Evolutionary conservation across 1,140 invertebrate species (phyloP).

Genomic region (Eufriesea mexicana): DNA sequence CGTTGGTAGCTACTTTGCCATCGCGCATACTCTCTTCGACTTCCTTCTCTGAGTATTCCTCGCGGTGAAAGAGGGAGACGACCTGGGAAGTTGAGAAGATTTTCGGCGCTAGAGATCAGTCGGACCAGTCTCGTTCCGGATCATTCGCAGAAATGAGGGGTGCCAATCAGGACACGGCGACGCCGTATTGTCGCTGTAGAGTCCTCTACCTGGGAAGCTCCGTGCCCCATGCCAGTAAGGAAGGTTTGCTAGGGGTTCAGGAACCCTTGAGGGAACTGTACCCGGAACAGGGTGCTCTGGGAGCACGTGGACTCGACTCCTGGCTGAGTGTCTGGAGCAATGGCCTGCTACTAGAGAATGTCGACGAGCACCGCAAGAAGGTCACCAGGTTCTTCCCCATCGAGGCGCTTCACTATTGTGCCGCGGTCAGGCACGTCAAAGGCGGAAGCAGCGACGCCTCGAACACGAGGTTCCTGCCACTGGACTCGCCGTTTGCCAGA

Average conservation of each 20-base stretch:
- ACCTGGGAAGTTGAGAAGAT: neutral
- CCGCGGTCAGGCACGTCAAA: slow-evolving; percentile 94
- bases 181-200: slow-evolving; percentile 96
- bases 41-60: neutral
- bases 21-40: neutral
- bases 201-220: slow-evolving; percentile 99
- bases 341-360: slow-evolving; percentile 97
- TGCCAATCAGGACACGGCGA: slow-evolving; percentile 83
- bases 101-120: no score
- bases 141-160: slow-evolving; percentile 73
- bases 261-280: slow-evolving; percentile 98
- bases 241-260: slow-evolving; percentile 98
- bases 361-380: slow-evolving; percentile 96
- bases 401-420: slow-evolving; percentile 97
- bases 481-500: slow-evolving; percentile 97
- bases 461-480: slow-evolving; percentile 94
- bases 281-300: slow-evolving; percentile 93
- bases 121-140: no score
- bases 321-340: slow-evolving; percentile 99
- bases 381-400: slow-evolving; percentile 99
- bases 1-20: neutral
- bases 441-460: slow-evolving; percentile 84
- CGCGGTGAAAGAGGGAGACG: no score
- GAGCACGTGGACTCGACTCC: slow-evolving; percentile 96
- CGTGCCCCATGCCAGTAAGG: slow-evolving; percentile 98